A percentile compares a stretch with the other conserved stretches of the same genome.
phyloP scores from a whole-genome alignment of 2,888 invertebrate species.

The Maniola hyperantus region DNA sequence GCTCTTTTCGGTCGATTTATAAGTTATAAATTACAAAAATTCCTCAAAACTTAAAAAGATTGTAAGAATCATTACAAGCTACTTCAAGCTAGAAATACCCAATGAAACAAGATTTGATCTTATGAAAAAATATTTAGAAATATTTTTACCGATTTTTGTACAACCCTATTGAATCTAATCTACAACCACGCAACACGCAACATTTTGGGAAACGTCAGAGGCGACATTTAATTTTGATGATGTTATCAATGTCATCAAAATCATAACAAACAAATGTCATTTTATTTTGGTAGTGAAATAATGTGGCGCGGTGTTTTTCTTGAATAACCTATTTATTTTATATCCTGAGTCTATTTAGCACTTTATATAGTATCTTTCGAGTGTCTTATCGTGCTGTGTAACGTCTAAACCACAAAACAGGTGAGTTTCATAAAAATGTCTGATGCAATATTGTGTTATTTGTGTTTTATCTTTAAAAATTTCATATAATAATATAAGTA shows the following conservation, averaged over 20 bases:
- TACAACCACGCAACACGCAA: neutral
- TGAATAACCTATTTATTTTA: neutral
- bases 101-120: too few species aligned
- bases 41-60: too few species aligned
- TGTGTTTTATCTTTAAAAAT: neutral
- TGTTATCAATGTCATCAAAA: neutral
- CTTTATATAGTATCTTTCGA: neutral
- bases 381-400: neutral
- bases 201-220: neutral
- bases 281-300: neutral
- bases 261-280: constrained; percentile 1
- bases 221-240: neutral
- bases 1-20: too few species aligned
- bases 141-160: too few species aligned
- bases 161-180: neutral
- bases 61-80: too few species aligned
- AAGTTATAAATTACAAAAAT: too few species aligned
- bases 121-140: neutral
- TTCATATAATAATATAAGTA: too few species aligned
- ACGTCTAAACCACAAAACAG: neutral
- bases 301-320: neutral
- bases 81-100: too few species aligned
- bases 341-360: neutral
- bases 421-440: constrained; percentile 8
- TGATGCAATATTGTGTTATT: constrained; percentile 13